Conservation (phyloP, 2,113 vertebrate genomes). For the Bubo bubo region DNA sequence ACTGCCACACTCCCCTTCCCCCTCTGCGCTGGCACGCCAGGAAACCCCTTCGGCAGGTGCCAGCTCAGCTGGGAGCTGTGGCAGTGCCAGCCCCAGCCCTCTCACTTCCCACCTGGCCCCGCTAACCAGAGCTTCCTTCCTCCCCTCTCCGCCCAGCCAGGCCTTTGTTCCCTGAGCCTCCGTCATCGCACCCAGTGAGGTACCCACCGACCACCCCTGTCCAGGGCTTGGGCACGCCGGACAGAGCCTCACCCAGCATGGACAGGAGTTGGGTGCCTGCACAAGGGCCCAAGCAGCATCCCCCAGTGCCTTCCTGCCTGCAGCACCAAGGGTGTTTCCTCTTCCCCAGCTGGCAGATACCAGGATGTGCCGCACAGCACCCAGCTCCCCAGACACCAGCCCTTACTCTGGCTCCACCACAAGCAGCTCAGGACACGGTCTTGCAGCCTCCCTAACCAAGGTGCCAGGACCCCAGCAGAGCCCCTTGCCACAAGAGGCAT, state of each 20-base stretch:
- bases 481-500: accelerated
- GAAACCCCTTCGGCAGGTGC: slow-evolving; percentile 23
- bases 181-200: accelerated
- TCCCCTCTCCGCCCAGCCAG: not conserved
- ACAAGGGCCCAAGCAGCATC: not conserved
- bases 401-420: not conserved
- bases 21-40: not conserved
- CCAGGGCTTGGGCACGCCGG: not conserved
- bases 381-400: not conserved
- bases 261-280: accelerated
- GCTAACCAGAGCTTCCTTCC: slow-evolving; percentile 11
- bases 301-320: not conserved
- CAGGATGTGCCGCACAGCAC: not conserved
- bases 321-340: not conserved
- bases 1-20: not conserved
- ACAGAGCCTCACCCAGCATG: accelerated
- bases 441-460: not conserved
- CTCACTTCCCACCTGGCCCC: not conserved
- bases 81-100: not conserved
- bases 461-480: not conserved
- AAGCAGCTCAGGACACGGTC: not conserved
- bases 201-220: accelerated
- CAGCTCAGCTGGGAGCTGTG: not conserved
- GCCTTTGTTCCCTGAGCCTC: not conserved
- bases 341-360: not conserved